These are phyloP conservation scores for Morpho achilles DNA, from an alignment of 2,888 invertebrate species.

Conservation along the genomic window DNA sequence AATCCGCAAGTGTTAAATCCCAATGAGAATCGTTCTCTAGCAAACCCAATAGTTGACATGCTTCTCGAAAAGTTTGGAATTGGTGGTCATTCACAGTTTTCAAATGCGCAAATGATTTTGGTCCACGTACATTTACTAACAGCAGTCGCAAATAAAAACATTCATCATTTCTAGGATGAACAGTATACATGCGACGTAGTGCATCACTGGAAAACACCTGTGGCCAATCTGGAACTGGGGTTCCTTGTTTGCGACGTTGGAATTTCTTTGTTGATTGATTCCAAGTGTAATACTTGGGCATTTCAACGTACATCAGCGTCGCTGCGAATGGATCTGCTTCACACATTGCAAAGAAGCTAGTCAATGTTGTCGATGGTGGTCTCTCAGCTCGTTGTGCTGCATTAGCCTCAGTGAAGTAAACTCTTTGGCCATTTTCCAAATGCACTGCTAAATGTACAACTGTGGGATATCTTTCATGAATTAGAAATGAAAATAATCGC, in stretches of 20 bases:
- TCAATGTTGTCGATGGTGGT: conserved; percentile 27
- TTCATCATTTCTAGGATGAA: conserved; percentile 38
- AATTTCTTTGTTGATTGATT: conserved; percentile 36
- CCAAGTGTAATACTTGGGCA: conserved; percentile 1
- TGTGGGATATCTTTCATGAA: conserved; percentile 20
- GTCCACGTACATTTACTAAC: conserved; percentile 36
- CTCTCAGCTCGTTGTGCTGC: conserved; percentile 22
- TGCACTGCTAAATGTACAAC: conserved; percentile 18
- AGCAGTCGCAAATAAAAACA: conserved; percentile 42
- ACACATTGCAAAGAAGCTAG: conserved; percentile 27
- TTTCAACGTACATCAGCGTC: conserved; percentile 33
- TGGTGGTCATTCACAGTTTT: conserved; percentile 28
- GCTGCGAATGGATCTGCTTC: conserved; percentile 31
- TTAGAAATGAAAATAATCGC: conserved; percentile 32
- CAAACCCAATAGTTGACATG: conserved; percentile 25
- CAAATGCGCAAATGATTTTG: conserved; percentile 25
- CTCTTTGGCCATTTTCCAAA: conserved; percentile 22
- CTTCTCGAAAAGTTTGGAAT: conserved; percentile 21
- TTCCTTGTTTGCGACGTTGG: conserved; percentile 37
- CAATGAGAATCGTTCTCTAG: conserved; percentile 29
- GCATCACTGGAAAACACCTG: conserved; percentile 34
- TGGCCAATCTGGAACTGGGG: conserved; percentile 31
- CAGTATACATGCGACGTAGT: conserved; percentile 39
- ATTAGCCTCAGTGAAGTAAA: conserved; percentile 25
- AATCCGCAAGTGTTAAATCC: conserved; percentile 25